Conservation (phyloP, 2,888 invertebrate genomes). For the Tubiluchus corallicola region DNA sequence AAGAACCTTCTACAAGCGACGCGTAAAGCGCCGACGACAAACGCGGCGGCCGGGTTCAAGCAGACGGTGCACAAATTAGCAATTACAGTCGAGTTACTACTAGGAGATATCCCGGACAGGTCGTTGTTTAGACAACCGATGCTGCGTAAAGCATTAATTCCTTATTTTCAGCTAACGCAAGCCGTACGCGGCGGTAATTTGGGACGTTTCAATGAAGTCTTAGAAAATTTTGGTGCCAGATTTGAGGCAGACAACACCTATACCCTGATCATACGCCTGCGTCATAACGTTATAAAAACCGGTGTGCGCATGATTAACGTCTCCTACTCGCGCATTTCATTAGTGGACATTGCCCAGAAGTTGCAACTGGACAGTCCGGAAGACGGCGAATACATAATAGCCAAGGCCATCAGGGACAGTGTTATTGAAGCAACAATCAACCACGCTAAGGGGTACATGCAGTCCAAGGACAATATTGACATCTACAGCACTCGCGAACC, state of each 20-base stretch:
- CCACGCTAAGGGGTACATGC: slow-evolving; percentile 86
- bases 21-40: slow-evolving; percentile 84
- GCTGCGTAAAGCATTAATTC: slow-evolving; percentile 65
- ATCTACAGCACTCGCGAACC: slow-evolving; percentile 93
- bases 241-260: slow-evolving; percentile 88
- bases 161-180: slow-evolving; percentile 94
- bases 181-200: slow-evolving; percentile 81
- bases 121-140: slow-evolving; percentile 82
- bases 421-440: slow-evolving; percentile 95
- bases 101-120: slow-evolving; percentile 95
- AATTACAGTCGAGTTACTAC: slow-evolving; percentile 75
- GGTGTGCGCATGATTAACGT: slow-evolving; percentile 74
- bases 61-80: slow-evolving; percentile 90
- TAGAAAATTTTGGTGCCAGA: slow-evolving; percentile 72
- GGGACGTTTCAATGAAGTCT: slow-evolving; percentile 75
- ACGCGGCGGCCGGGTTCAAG: slow-evolving; percentile 92
- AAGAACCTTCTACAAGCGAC: slow-evolving; percentile 80
- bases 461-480: slow-evolving; percentile 90
- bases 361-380: slow-evolving; percentile 81
- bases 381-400: slow-evolving; percentile 97
- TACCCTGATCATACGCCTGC: slow-evolving; percentile 76
- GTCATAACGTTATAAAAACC: slow-evolving; percentile 98
- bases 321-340: slow-evolving; percentile 87
- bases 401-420: slow-evolving; percentile 84
- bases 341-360: slow-evolving; percentile 82